Percentiles rank a stretch among this genome's conserved stretches.
These are phyloP conservation scores for Macrocentrus cingulum DNA, from an alignment of 1,140 invertebrate genomes.

Conservation along the genomic window DNA sequence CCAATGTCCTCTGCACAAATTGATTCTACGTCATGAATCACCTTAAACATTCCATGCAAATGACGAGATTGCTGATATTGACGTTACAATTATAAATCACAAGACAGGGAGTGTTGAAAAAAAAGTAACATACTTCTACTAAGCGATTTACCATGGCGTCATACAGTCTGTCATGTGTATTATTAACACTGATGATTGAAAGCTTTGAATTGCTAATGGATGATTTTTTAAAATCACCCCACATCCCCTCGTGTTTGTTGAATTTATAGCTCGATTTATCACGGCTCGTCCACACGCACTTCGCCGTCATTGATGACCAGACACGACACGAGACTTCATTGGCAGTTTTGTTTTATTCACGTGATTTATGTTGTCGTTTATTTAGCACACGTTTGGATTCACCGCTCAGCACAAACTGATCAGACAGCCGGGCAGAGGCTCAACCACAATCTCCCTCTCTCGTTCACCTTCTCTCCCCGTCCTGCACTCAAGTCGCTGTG, in stretches of 20 bases:
- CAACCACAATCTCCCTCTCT: constrained; percentile 36
- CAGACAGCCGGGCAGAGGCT: constrained; percentile 27
- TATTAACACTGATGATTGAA: constrained; percentile 7
- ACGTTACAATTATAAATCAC: constrained; percentile 10
- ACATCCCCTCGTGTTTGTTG: neutral
- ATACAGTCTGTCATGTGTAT: constrained; percentile 1
- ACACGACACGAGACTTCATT: too few relatives aligned
- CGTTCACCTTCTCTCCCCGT: constrained; percentile 35
- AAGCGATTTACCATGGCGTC: neutral
- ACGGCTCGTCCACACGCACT: too few relatives aligned
- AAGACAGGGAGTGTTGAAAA: neutral
- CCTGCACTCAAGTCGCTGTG: constrained; percentile 19
- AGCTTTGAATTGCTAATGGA: neutral
- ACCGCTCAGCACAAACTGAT: constrained; percentile 45
- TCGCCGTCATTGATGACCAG: too few relatives aligned
- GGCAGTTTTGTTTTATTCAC: too few relatives aligned
- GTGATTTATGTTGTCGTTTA: neutral
- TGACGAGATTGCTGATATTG: constrained; percentile 6
- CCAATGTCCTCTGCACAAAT: too few relatives aligned
- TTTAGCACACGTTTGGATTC: constrained; percentile 30
- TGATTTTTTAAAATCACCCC: neutral
- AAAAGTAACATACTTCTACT: constrained; percentile 8
- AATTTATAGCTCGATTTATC: too few relatives aligned
- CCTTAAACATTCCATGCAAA: constrained; percentile 3
- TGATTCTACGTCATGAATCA: neutral